These are phyloP conservation scores for Pithys albifrons DNA, from an alignment of 2,113 vertebrate genomes.

Conservation along the genomic window DNA sequence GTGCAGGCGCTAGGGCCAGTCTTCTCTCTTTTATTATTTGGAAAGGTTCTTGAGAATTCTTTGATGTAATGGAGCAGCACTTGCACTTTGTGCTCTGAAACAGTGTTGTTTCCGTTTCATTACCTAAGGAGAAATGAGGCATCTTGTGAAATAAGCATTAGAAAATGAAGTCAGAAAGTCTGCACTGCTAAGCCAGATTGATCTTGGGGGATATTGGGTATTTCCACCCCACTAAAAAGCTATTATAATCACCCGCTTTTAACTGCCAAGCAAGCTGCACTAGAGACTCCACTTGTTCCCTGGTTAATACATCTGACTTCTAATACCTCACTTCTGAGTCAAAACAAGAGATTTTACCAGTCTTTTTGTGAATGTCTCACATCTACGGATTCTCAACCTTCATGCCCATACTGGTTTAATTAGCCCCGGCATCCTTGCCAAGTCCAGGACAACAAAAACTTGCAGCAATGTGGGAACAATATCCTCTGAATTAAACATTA, in stretches of 20 bases:
- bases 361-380: neutral
- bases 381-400: neutral
- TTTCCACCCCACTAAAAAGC: conserved; percentile 23
- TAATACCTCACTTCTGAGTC: neutral
- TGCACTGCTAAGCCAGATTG: neutral
- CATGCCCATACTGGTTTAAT: neutral
- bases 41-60: neutral
- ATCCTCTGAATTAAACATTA: neutral
- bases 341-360: neutral
- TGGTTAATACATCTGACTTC: neutral
- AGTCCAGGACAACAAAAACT: neutral
- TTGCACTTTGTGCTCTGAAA: neutral
- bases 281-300: neutral
- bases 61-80: neutral
- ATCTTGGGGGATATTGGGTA: neutral
- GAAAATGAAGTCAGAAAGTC: neutral
- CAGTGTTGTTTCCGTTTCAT: conserved; percentile 14
- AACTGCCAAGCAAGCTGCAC: neutral
- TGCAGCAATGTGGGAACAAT: neutral
- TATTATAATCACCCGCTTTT: neutral
- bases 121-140: conserved; percentile 26
- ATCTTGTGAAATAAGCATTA: conserved; percentile 10
- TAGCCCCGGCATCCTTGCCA: neutral
- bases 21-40: neutral
- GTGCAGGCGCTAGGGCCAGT: neutral